phyloP scores from a whole-genome alignment of 1,140 invertebrate genomes.

The Eurosta solidaginis region DNA sequence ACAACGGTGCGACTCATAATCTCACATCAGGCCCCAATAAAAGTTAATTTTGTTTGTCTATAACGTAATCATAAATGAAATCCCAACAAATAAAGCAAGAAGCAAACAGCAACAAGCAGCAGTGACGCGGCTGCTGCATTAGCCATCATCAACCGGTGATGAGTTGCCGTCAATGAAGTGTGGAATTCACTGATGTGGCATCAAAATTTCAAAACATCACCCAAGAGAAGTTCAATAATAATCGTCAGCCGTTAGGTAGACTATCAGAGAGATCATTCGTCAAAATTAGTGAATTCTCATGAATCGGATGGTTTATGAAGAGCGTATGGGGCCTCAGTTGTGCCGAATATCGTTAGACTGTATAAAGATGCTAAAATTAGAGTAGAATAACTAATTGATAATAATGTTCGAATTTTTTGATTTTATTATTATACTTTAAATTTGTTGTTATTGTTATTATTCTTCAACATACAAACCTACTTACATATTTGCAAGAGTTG shows the following conservation, averaged over 20 bases:
- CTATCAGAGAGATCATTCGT: no score
- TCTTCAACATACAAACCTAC: no score
- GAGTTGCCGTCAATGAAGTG: background rate
- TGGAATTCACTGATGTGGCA: background rate
- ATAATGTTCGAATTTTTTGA: conserved; percentile 5
- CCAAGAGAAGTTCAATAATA: background rate
- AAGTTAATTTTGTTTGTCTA: conserved; percentile 25
- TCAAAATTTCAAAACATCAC: background rate
- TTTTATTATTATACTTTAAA: background rate
- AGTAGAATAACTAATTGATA: conserved; percentile 22
- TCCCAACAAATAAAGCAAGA: background rate
- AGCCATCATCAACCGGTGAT: background rate
- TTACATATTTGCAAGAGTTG: no score
- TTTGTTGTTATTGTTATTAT: background rate
- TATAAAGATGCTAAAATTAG: conserved; percentile 26
- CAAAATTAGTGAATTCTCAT: background rate
- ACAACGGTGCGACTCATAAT: conserved; percentile 15
- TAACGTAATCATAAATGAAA: background rate
- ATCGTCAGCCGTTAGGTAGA: background rate
- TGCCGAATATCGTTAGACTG: background rate
- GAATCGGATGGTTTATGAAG: background rate
- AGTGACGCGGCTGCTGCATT: background rate
- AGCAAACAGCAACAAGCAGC: background rate
- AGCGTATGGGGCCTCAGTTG: background rate
- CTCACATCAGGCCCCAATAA: conserved; percentile 27